phyloP scores from a whole-genome alignment of 64 coral and sea anemone species.

The Stichodactyla mertensii region DNA sequence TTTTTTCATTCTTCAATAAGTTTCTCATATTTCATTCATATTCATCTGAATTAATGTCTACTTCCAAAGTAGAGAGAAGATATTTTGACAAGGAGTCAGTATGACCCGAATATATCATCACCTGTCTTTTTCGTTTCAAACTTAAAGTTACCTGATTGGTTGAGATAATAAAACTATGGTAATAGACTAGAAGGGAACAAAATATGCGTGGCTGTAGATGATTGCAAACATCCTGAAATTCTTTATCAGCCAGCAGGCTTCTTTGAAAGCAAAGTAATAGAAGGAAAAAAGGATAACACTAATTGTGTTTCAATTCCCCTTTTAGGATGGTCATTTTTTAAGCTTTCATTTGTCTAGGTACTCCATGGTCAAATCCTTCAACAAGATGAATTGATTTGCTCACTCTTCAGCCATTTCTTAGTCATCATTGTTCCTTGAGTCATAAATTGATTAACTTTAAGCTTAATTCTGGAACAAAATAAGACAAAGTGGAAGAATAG shows the following conservation, averaged over 20 bases:
- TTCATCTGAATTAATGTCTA: not conserved
- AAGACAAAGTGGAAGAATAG: constrained; percentile 2
- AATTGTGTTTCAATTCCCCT: not conserved
- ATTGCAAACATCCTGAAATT: not conserved
- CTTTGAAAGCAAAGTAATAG: not conserved
- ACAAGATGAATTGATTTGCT: not conserved
- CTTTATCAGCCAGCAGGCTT: constrained; percentile 1
- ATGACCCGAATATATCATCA: not conserved
- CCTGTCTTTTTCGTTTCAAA: not conserved
- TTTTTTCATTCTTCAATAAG: not conserved
- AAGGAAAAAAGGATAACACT: not conserved
- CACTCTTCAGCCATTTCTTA: not conserved
- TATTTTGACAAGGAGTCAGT: not conserved
- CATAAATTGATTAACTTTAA: constrained; percentile 13
- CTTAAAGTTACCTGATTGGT: not conserved
- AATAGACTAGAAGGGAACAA: not conserved
- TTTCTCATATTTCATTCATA: not conserved
- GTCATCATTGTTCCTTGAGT: not conserved
- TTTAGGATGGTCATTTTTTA: not conserved
- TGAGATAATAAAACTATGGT: not conserved
- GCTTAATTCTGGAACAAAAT: not conserved
- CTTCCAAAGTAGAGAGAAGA: not conserved
- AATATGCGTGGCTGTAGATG: not conserved
- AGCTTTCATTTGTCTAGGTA: not conserved
- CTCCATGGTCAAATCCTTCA: not conserved